Base-by-base conservation (phyloP, 2,888 invertebrate species). In the Machimus rusticus region DNA sequence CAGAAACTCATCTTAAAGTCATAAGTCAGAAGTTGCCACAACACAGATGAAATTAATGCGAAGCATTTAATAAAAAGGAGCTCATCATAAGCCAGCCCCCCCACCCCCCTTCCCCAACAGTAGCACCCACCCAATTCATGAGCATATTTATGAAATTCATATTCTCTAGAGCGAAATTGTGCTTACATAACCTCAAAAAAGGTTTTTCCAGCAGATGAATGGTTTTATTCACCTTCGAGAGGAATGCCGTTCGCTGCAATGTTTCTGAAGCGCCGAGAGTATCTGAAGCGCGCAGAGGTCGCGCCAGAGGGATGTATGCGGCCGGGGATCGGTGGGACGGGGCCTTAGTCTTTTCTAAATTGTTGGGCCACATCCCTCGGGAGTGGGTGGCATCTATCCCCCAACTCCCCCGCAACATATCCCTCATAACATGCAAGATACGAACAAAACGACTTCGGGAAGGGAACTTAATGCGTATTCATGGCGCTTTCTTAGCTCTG, bases 121-220 rank as follows among this genome's bases (percentile, higher is more conserved):
- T n/a, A 14, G 14, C 43, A 5, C 16, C 43, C 43, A 46, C 19
- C 23, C 23, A 23, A 78, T 78, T n/a, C 43, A 78, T 78, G 78
- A 66, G 78, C 43, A 78, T 78, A 43, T 78, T 78, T 78, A 78
- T 78, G 39, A 78, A 78, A 78, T 78, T 78, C 78, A 78, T 46
- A 43, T 78, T 43, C 78, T 78, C 43, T 43, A 66, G 66, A 78
- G 43, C 78, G 78, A 46, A 78, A 78, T 78, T 78, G 43, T 78
- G 78, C 78, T 78, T 78, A 78, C 78, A 78, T 78, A 78, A 78
- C 78, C 78, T 78, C 39, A 78, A 78, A 78, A 76, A 78, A 78
- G 43, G 39, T 14, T 78, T 43, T 78, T 39, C 77, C 37, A 39
- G 39, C 37, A 76, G 19, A 78, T 78, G 78, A 78, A 78, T 78